A percentile compares a stretch with the other conserved stretches of the same genome.
phyloP scores from a whole-genome alignment of 2,113 vertebrate species.

The Zootoca vivipara region DNA sequence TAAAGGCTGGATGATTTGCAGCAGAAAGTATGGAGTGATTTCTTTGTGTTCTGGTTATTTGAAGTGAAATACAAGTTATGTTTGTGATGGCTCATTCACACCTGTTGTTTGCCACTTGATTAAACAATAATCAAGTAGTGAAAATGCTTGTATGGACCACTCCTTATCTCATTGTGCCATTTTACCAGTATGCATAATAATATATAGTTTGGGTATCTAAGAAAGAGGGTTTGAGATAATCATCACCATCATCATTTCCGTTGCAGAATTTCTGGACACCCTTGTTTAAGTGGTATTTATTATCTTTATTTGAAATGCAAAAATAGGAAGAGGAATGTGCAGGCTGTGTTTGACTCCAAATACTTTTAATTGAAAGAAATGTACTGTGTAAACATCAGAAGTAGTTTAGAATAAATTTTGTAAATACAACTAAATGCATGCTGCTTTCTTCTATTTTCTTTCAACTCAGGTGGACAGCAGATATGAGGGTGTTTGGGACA shows the following conservation, averaged over 20 bases:
- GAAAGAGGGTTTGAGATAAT: neutral
- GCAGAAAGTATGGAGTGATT: neutral
- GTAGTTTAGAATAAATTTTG: neutral
- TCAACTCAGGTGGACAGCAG: slow-evolving; percentile 83
- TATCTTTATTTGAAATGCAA: neutral
- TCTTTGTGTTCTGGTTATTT: neutral
- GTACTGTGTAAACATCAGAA: neutral
- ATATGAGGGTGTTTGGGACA: slow-evolving; percentile 77
- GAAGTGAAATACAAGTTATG: neutral
- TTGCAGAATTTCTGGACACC: neutral
- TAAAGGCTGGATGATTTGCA: neutral
- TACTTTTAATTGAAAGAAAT: neutral
- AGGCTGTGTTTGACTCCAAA: neutral
- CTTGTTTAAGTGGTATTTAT: neutral
- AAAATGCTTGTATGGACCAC: neutral
- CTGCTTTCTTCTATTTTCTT: neutral
- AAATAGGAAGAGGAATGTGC: neutral
- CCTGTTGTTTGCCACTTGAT: neutral
- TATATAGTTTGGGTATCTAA: neutral
- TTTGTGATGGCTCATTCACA: neutral
- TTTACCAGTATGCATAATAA: neutral
- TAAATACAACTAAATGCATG: neutral
- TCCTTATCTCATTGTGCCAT: neutral
- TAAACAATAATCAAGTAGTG: neutral
- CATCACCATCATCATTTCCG: neutral